Percentiles rank a stretch among this genome's conserved stretches.
Conservation (phyloP, 2,888 invertebrate genomes). For the Cynaeus angustus region DNA sequence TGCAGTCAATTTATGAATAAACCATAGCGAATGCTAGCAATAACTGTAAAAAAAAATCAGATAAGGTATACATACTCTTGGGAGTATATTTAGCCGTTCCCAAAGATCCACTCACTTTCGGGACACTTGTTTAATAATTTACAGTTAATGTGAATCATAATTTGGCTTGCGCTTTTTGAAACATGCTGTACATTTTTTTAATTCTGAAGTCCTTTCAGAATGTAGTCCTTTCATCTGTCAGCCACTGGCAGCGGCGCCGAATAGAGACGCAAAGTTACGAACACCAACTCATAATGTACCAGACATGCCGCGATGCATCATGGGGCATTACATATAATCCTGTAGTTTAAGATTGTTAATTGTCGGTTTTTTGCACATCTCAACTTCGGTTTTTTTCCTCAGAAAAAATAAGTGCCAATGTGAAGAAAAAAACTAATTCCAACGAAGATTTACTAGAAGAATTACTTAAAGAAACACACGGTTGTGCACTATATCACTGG, state of each 20-base stretch:
- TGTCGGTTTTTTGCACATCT: conserved; percentile 38
- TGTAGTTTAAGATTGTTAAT: conserved; percentile 19
- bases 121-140: no score
- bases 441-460: conserved; percentile 69
- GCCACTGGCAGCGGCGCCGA: conserved; percentile 43
- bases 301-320: conserved; percentile 78
- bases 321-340: conserved; percentile 76
- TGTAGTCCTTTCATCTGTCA: conserved; percentile 50
- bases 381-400: conserved; percentile 67
- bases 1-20: no score
- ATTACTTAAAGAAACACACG: conserved; percentile 78
- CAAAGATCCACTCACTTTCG: no score
- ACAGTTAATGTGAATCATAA: no score
- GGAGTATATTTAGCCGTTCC: no score
- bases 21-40: no score
- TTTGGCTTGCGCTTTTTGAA: not conserved
- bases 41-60: no score
- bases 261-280: conserved; percentile 55
- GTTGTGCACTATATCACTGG: conserved; percentile 77
- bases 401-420: conserved; percentile 71
- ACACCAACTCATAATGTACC: conserved; percentile 72
- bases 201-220: conserved; percentile 57
- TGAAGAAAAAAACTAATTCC: conserved; percentile 65
- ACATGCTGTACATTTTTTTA: conserved; percentile 13
- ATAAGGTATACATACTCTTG: no score